Conservation (phyloP, 2,797 vertebrate genomes). For the Sebastes oblongus region DNA sequence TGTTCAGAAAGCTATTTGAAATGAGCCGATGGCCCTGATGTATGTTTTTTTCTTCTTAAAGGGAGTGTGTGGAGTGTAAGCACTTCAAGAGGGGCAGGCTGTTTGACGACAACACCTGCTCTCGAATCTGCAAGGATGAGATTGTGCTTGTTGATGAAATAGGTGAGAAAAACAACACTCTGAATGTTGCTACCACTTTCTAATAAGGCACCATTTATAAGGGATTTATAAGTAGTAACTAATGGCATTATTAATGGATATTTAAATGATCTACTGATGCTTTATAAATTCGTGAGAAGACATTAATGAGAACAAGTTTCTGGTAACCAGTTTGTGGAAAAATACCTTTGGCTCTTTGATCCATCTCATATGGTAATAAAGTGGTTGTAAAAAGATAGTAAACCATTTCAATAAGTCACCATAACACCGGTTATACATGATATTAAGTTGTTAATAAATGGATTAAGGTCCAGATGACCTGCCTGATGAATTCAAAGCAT, state of each 20-base stretch:
- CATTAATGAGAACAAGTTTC: not conserved
- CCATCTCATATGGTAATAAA: not conserved
- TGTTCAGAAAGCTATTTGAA: not conserved
- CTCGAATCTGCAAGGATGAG: conserved; percentile 91
- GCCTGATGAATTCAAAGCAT: not conserved
- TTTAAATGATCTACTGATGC: not conserved
- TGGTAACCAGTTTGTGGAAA: not conserved
- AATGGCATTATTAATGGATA: not conserved
- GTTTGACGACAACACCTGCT: conserved; percentile 86
- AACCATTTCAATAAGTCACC: not conserved
- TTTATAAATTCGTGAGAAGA: not conserved
- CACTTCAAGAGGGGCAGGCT: conserved; percentile 90
- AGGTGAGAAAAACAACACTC: conserved; percentile 75
- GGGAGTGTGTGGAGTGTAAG: conserved; percentile 96
- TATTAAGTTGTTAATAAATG: not conserved
- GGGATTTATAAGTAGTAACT: not conserved
- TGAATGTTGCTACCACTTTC: not conserved
- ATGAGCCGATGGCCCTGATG: not conserved
- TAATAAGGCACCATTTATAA: not conserved
- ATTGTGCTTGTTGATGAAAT: conserved; percentile 87
- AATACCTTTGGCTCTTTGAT: not conserved
- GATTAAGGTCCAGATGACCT: not conserved
- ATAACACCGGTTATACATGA: no score
- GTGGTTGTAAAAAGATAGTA: not conserved
- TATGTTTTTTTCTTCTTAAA: conserved; percentile 54